phyloP scores from a whole-genome alignment of 2,888 invertebrate species.

The Torymus auratus region DNA sequence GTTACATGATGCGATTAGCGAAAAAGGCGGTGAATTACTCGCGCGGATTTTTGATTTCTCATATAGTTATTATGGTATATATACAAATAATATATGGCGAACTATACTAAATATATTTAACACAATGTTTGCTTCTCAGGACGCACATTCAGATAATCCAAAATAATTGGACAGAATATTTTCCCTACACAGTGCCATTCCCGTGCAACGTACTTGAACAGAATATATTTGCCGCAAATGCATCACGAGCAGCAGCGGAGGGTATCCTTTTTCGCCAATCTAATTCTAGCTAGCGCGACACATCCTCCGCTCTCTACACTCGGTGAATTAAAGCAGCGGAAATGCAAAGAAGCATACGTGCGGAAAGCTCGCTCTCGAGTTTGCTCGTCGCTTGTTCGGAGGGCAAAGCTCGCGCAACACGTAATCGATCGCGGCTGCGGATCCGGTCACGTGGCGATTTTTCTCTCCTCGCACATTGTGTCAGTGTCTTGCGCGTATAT shows the following conservation, averaged over 20 bases:
- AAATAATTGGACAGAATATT: too few relatives aligned
- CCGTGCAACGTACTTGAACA: too few relatives aligned
- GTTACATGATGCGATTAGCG: slow-evolving; percentile 2
- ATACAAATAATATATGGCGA: too few relatives aligned
- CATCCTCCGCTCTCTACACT: not conserved
- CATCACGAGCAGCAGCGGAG: too few relatives aligned
- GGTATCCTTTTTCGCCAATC: not conserved
- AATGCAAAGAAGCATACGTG: slow-evolving; percentile 35
- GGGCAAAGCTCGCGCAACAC: not conserved
- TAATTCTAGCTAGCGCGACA: not conserved
- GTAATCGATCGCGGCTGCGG: slow-evolving; percentile 43
- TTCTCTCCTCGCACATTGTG: slow-evolving; percentile 16
- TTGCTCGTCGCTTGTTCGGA: slow-evolving; percentile 2
- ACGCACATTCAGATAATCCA: too few relatives aligned
- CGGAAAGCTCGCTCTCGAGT: slow-evolving; percentile 35
- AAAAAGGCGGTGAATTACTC: not conserved
- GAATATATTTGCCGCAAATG: too few relatives aligned
- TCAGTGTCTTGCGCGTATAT: not conserved
- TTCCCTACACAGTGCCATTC: too few relatives aligned
- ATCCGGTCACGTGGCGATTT: slow-evolving; percentile 37
- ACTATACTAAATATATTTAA: too few relatives aligned
- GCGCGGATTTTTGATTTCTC: too few relatives aligned
- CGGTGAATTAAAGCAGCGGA: slow-evolving; percentile 38
- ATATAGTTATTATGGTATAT: too few relatives aligned
- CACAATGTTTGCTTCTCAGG: too few relatives aligned